Evolutionary conservation across 2,797 vertebrate species (phyloP).

Genomic region (Betta splendens): DNA sequence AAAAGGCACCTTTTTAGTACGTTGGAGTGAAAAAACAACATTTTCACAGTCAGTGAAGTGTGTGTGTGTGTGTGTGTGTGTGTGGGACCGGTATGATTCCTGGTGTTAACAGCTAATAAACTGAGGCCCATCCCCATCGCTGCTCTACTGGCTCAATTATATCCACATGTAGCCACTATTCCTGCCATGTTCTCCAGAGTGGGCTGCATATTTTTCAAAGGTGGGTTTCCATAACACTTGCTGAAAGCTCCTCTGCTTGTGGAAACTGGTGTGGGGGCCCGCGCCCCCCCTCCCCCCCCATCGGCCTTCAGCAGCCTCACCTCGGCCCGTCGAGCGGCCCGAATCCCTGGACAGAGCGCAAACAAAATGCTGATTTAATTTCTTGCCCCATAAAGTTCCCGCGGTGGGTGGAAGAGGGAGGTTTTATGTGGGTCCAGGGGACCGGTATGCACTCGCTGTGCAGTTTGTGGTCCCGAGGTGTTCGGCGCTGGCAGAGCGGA

Average conservation of each 20-base stretch:
- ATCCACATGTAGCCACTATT: conserved; percentile 78
- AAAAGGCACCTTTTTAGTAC: conserved; percentile 73
- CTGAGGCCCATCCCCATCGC: conserved; percentile 66
- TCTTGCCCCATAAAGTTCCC: background rate
- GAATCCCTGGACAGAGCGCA: conserved; percentile 15
- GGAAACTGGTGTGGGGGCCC: conserved; percentile 63
- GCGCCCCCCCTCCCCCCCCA: too few species aligned
- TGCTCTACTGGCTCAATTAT: conserved; percentile 75
- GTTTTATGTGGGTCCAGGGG: background rate
- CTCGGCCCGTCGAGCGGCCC: conserved; percentile 47
- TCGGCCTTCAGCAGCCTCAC: conserved; percentile 55
- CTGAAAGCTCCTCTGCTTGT: conserved; percentile 64
- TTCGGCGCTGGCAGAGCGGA: too few species aligned
- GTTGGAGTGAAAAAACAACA: conserved; percentile 65
- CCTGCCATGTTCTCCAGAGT: conserved; percentile 66
- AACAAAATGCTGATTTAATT: conserved; percentile 8
- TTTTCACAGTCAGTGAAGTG: conserved; percentile 62
- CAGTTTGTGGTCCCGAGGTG: background rate
- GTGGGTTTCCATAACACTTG: conserved; percentile 75
- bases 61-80: conserved; percentile 47
- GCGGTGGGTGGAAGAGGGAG: background rate
- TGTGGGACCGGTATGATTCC: conserved; percentile 69
- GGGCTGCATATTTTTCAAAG: conserved; percentile 76
- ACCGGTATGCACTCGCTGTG: too few species aligned
- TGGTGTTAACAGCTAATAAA: conserved; percentile 83